These are phyloP conservation scores for Ochropleura leucogaster DNA, from an alignment of 2,888 invertebrate genomes.

Conservation along the genomic window DNA sequence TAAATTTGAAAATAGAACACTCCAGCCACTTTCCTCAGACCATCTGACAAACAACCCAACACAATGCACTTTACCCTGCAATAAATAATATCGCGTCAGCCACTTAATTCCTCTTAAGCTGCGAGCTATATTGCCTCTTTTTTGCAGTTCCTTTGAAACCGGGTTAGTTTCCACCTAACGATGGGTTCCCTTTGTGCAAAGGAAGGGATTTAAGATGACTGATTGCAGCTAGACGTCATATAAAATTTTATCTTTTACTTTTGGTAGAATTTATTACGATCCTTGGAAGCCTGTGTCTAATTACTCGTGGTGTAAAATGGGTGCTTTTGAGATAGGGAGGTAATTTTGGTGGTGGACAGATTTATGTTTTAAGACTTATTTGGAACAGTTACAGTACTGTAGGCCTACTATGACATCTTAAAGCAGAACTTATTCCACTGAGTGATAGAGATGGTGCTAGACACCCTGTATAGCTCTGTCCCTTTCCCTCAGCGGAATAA, in stretches of 20 bases:
- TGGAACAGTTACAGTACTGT: too few relatives aligned
- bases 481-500: too few relatives aligned
- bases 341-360: neutral
- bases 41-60: neutral
- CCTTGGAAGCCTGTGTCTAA: constrained; percentile 30
- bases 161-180: constrained; percentile 36
- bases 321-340: constrained; percentile 4
- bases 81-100: constrained; percentile 37
- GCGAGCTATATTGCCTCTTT: constrained; percentile 17
- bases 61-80: constrained; percentile 31
- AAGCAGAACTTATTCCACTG: too few relatives aligned
- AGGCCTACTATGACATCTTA: too few relatives aligned
- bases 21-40: neutral
- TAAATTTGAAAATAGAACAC: neutral
- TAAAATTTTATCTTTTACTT: constrained; percentile 46
- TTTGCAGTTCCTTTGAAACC: constrained; percentile 46
- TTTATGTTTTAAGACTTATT: neutral
- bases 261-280: constrained; percentile 42
- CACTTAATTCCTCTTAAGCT: constrained; percentile 31
- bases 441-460: too few relatives aligned
- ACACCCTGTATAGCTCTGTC: too few relatives aligned
- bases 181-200: constrained; percentile 47
- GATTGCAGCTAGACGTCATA: constrained; percentile 60
- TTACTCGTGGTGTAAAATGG: constrained; percentile 28
- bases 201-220: constrained; percentile 57